Evolutionary conservation across 1,140 invertebrate species (phyloP).

Genomic region (Drosophila lacteicornis): DNA sequence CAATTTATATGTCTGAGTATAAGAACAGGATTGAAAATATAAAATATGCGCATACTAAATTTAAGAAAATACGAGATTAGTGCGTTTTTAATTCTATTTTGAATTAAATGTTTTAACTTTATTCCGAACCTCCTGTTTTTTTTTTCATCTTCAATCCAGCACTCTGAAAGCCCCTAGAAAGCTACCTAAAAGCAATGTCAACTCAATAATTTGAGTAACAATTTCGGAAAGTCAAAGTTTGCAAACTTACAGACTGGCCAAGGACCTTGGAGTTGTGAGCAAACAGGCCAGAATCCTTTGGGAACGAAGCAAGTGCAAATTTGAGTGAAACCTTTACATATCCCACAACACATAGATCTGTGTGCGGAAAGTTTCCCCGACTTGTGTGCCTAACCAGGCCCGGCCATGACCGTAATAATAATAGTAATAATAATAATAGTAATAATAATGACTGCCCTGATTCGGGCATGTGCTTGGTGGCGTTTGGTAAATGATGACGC

Average conservation of each 20-base stretch:
- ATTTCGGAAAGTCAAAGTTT: neutral
- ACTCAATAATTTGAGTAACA: neutral
- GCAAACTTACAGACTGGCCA: neutral
- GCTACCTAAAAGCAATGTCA: neutral
- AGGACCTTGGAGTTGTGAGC: neutral
- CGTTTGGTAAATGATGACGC: slow-evolving; percentile 75
- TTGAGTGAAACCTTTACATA: neutral
- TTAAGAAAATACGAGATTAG: no score
- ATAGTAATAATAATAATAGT: slow-evolving; percentile 34
- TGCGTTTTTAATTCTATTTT: no score
- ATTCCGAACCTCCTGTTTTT: no score
- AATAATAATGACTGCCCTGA: slow-evolving; percentile 59
- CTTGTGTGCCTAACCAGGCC: slow-evolving; percentile 22
- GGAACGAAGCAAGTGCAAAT: neutral
- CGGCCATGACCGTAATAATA: slow-evolving; percentile 15
- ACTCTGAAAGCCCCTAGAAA: neutral
- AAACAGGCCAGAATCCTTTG: slow-evolving; percentile 9
- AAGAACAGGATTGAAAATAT: no score
- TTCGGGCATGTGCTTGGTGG: slow-evolving; percentile 42
- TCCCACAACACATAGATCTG: neutral
- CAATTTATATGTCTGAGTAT: no score
- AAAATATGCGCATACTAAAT: no score
- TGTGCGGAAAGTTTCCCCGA: slow-evolving; percentile 6
- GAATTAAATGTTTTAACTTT: no score
- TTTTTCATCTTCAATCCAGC: neutral